Conservation (phyloP, 1,140 invertebrate genomes). For the Pseudachorutes palmiensis region DNA sequence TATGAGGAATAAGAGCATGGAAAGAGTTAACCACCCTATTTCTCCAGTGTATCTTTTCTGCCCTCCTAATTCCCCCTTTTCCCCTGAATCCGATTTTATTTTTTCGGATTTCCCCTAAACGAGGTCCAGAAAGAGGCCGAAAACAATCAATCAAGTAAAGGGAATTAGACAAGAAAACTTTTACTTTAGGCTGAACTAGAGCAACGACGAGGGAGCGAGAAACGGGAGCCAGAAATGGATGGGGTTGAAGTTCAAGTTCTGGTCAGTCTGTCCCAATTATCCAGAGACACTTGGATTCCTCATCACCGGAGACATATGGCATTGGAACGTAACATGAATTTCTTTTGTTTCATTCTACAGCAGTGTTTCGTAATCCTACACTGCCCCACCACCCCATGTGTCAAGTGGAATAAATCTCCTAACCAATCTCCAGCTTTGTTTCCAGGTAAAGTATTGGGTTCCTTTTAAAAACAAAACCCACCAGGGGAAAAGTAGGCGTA, state of each 20-base stretch:
- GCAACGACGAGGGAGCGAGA: neutral
- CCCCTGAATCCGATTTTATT: neutral
- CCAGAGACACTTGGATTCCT: neutral
- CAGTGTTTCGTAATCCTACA: neutral
- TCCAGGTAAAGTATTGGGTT: slow-evolving; percentile 2
- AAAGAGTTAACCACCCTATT: neutral
- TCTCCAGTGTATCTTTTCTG: neutral
- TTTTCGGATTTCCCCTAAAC: neutral
- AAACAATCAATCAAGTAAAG: slow-evolving; percentile 3
- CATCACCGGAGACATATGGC: neutral
- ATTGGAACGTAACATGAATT: neutral
- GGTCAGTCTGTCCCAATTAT: neutral
- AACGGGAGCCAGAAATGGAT: neutral
- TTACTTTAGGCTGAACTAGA: neutral
- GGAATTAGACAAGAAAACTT: neutral
- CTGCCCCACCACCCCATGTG: neutral
- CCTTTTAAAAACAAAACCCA: neutral
- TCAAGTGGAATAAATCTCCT: neutral
- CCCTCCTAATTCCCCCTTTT: neutral
- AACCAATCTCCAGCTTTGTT: neutral
- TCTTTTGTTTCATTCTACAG: neutral
- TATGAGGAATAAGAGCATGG: neutral
- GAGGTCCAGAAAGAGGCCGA: neutral
- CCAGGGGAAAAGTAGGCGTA: neutral
- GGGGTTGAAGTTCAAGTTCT: slow-evolving; percentile 1